Conservation (phyloP, 1,140 invertebrate species). For the Limonius californicus region DNA sequence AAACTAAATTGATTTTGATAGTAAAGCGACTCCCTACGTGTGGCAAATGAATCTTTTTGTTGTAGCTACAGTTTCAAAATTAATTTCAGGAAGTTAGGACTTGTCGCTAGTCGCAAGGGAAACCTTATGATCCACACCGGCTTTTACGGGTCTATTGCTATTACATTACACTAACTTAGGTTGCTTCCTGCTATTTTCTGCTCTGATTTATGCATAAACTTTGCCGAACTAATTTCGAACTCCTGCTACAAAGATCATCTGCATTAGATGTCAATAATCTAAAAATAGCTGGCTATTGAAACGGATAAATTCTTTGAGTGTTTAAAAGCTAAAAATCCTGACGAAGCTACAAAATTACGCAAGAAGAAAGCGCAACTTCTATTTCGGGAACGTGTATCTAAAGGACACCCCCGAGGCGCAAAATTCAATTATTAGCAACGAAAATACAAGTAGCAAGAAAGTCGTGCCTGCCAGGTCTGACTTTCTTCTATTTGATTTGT, state of each 20-base stretch:
- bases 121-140: slow-evolving; percentile 29
- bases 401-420: no score
- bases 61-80: slow-evolving; percentile 30
- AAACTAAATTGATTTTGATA: no score
- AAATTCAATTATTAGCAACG: no score
- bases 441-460: no score
- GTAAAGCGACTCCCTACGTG: not conserved
- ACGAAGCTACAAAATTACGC: no score
- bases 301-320: no score
- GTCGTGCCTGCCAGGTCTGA: no score
- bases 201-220: slow-evolving; percentile 29
- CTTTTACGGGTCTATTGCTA: slow-evolving; percentile 28
- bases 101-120: slow-evolving; percentile 31
- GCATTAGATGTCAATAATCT: slow-evolving; percentile 5
- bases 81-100: slow-evolving; percentile 31
- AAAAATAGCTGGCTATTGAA: no score
- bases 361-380: no score
- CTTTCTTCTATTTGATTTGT: no score
- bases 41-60: not conserved
- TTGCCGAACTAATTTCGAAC: slow-evolving; percentile 11
- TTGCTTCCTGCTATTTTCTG: slow-evolving; percentile 27
- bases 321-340: no score
- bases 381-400: no score
- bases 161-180: slow-evolving; percentile 29
- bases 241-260: not conserved